Evolutionary conservation across 2,113 vertebrate genomes (phyloP).

Genomic region (Halichoerus grypus): DNA sequence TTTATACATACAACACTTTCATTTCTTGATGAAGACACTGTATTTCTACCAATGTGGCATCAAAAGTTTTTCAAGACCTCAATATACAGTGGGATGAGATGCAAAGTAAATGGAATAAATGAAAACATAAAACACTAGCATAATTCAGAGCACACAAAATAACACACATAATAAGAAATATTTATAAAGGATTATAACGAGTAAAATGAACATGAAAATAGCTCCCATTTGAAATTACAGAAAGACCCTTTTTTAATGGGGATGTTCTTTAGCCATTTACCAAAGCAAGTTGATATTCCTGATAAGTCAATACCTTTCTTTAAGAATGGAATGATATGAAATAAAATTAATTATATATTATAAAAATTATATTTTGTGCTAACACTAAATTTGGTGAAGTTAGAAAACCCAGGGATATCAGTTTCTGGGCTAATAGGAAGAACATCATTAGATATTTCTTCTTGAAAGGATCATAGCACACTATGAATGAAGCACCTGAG

Average conservation of each 20-base stretch:
- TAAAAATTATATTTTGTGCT: neutral
- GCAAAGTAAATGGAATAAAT: conserved; percentile 43
- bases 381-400: neutral
- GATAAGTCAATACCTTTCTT: neutral
- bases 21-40: conserved; percentile 37
- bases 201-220: neutral
- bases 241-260: neutral
- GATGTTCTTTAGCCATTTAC: neutral
- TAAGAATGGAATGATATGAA: neutral
- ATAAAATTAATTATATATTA: neutral
- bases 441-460: neutral
- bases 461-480: neutral
- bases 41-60: neutral
- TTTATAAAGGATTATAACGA: conserved; percentile 68
- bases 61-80: conserved; percentile 57
- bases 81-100: neutral
- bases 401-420: neutral
- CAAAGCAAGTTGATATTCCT: neutral
- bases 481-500: neutral
- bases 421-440: neutral
- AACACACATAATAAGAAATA: neutral
- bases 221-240: conserved; percentile 15
- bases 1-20: neutral
- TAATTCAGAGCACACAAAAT: conserved; percentile 27
- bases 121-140: neutral